Evolutionary conservation across 2,797 vertebrate species (phyloP).

Genomic region (Delichon dasypus): DNA sequence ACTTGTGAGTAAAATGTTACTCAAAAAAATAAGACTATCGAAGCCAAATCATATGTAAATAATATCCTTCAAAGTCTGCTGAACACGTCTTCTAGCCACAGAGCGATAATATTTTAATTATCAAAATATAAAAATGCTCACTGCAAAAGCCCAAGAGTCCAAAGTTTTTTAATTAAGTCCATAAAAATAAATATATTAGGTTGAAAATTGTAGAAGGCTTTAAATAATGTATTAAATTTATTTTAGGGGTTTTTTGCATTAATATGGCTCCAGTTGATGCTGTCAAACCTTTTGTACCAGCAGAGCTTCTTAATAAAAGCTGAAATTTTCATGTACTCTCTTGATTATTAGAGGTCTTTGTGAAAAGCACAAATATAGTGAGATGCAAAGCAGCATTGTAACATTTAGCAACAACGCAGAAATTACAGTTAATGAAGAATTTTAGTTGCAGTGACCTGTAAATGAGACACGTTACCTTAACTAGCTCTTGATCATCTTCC

Average conservation of each 20-base stretch:
- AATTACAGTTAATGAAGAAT: not conserved
- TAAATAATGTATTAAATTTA: not conserved
- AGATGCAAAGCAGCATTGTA: not conserved
- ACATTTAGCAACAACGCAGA: not conserved
- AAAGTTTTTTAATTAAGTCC: constrained; percentile 17
- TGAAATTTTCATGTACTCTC: not conserved
- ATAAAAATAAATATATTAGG: constrained; percentile 19
- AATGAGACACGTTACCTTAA: not conserved
- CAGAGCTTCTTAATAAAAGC: not conserved
- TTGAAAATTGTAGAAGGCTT: not conserved
- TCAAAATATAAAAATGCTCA: not conserved
- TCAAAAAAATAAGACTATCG: not conserved
- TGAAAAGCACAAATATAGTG: not conserved
- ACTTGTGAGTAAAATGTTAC: constrained; percentile 5
- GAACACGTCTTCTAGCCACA: not conserved
- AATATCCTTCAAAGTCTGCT: constrained; percentile 39
- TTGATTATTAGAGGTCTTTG: not conserved
- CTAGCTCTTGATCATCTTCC: not conserved
- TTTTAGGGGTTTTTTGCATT: not conserved
- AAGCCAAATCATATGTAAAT: constrained; percentile 44
- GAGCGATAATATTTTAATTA: not conserved
- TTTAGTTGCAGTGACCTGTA: not conserved
- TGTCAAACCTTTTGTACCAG: not conserved
- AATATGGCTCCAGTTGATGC: not conserved
- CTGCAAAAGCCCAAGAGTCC: not conserved